A percentile compares a stretch with the other conserved stretches of the same genome.
Conservation (phyloP, 2,797 vertebrate species). For the Thamnophis elegans region DNA sequence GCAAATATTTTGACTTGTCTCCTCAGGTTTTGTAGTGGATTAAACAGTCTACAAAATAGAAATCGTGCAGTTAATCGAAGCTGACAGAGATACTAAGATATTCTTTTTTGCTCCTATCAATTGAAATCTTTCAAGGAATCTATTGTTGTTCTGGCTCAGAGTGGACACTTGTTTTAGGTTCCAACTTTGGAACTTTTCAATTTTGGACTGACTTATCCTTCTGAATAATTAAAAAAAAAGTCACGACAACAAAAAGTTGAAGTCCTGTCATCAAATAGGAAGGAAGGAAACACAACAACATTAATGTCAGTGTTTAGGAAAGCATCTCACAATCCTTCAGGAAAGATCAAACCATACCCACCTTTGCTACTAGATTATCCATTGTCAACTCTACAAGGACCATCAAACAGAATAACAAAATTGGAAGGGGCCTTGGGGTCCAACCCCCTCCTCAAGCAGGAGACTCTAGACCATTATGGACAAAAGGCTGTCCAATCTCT, state of each 20-base stretch:
- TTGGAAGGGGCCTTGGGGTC: too few species aligned
- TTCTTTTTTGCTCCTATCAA: not conserved
- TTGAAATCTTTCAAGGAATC: not conserved
- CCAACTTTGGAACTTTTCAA: not conserved
- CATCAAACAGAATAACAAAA: not conserved
- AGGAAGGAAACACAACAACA: not conserved
- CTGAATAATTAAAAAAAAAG: not conserved
- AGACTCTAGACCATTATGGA: too few species aligned
- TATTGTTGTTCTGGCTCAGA: not conserved
- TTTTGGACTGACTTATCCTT: not conserved
- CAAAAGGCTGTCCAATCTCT: too few species aligned
- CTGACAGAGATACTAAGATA: not conserved
- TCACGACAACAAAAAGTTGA: not conserved
- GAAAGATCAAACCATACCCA: not conserved
- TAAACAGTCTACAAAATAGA: not conserved
- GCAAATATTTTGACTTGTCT: not conserved
- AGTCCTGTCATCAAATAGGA: not conserved
- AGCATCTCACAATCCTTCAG: not conserved
- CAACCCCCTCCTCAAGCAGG: too few species aligned
- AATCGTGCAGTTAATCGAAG: not conserved
- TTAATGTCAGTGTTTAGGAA: not conserved
- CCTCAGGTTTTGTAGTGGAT: not conserved
- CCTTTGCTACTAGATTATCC: not conserved
- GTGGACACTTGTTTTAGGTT: not conserved
- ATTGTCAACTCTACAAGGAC: not conserved